A percentile compares a stretch with the other conserved stretches of the same genome.
Evolutionary conservation across 1,140 invertebrate species (phyloP).

Genomic region (Riptortus pedestris): DNA sequence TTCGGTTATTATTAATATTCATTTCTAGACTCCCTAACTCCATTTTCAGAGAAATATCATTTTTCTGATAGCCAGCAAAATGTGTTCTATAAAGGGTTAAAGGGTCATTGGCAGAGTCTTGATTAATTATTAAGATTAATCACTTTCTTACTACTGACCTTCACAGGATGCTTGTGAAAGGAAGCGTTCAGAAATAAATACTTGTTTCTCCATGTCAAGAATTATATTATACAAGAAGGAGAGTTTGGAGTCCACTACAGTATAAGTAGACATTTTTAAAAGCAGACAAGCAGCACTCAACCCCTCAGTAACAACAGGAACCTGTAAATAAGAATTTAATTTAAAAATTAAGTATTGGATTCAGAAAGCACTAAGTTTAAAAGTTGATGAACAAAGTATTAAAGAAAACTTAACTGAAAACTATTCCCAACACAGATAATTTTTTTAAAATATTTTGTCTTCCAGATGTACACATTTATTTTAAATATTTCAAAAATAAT

Average conservation of each 20-base stretch:
- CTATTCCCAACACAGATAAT: not conserved
- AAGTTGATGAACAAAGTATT: not conserved
- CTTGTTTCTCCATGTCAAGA: constrained; percentile 61
- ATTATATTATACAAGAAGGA: constrained; percentile 56
- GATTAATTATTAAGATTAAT: too few relatives aligned
- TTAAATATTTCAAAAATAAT: too few relatives aligned
- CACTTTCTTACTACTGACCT: too few relatives aligned
- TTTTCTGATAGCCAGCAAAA: too few relatives aligned
- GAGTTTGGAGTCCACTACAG: constrained; percentile 45
- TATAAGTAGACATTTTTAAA: constrained; percentile 48
- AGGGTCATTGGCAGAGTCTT: too few relatives aligned
- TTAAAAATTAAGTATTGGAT: too few relatives aligned
- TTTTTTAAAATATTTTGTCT: not conserved
- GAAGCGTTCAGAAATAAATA: constrained; percentile 75
- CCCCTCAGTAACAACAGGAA: constrained; percentile 61
- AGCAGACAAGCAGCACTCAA: constrained; percentile 64
- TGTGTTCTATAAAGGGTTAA: too few relatives aligned
- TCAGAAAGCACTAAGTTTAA: not conserved
- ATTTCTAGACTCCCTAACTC: too few relatives aligned
- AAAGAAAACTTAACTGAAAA: not conserved
- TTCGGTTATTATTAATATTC: too few relatives aligned
- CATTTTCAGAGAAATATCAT: too few relatives aligned
- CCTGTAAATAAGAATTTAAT: constrained; percentile 32
- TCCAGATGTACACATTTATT: too few relatives aligned
- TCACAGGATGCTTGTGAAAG: constrained; percentile 58